phyloP scores from a whole-genome alignment of 35 echinoderm and acorn worm species.

The Ophioderma brevispina region DNA sequence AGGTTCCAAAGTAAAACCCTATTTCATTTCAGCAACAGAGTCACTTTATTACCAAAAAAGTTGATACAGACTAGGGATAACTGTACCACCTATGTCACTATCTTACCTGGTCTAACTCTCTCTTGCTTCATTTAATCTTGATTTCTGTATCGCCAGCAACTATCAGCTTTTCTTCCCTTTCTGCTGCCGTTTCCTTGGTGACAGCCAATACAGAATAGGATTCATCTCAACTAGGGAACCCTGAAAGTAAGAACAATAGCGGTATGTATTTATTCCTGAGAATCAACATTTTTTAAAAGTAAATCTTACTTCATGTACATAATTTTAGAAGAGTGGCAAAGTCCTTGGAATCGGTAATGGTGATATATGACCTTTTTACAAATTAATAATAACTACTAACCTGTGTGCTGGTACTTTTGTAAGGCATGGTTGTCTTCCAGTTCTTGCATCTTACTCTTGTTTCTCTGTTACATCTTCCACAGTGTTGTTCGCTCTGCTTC shows the following conservation, averaged over 20 bases:
- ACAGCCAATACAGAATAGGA: conserved; percentile 89
- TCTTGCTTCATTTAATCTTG: conserved; percentile 99
- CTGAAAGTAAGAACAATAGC: conserved; percentile 20
- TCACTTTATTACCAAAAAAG: too few species aligned
- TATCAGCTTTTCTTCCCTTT: conserved; percentile 94
- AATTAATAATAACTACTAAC: conserved; percentile 39
- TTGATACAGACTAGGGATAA: too few species aligned
- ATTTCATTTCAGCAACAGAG: too few species aligned
- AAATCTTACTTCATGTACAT: too few species aligned
- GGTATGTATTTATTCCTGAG: too few species aligned
- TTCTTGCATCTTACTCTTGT: conserved; percentile 99
- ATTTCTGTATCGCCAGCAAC: conserved; percentile 97
- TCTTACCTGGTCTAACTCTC: conserved; percentile 98
- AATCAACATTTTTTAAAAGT: too few species aligned
- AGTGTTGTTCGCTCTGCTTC: conserved; percentile 88
- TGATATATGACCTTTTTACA: too few species aligned
- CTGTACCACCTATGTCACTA: too few species aligned
- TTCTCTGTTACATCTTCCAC: conserved; percentile 94
- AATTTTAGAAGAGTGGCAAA: too few species aligned
- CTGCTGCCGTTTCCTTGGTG: conserved; percentile 92
- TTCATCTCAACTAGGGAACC: conserved; percentile 95
- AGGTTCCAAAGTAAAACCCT: too few species aligned
- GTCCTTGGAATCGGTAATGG: too few species aligned
- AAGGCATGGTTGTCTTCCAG: conserved; percentile 92
- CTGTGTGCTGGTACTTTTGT: conserved; percentile 89